Base-by-base conservation (phyloP, 2,113 vertebrate species). In the Chloropsis hardwickii region DNA sequence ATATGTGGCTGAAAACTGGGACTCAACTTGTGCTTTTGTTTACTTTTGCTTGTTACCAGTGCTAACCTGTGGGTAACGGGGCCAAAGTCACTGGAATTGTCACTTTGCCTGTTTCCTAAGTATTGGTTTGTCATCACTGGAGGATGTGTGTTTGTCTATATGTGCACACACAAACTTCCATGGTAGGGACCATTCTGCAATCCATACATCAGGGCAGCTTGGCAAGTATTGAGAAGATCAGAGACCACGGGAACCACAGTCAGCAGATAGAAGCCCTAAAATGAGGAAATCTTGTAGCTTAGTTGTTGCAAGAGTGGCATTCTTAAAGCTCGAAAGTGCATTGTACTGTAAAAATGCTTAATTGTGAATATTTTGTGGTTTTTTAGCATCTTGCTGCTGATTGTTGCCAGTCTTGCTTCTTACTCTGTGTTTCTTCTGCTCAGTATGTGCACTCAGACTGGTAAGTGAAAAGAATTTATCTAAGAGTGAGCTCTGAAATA, bases 361-460 rank as follows among this genome's bases (percentile, higher is more conserved):
- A 92, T 48, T 39, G n/a, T 85, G 28, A 45, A 8, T 72, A 3
- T 94, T 93, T 97, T 95, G 29, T 92, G 51, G 66, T 92, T 93
- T 93, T 95, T 64, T 91, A 99, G 99, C 95, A 90, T 99, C 94
- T 96, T 99, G 97, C 97, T 99, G 98, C 93, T 99, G 81, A 65
- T 98, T 35, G 99, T 99, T 66, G 98, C 99, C 70, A 79, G 97
- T 86, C 94, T 99, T 94, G 99, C 99, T 76, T 94, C 98, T 39
- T 99, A 98, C 80, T 99, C 99, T 45, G 98, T 99, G 71, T 99
- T 99, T 91, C 98, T 99, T 31, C 98, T 99, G 70, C 98, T 99
- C 64, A 98, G 97, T 82, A 97, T 99, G 97, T 99, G 99, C 98
- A 98, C 98, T 94, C 98, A 99, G 92, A 99, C 99, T 95, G 98